These are phyloP conservation scores for Tachina grossa DNA, from an alignment of 2,888 invertebrate species.

Conservation along the genomic window DNA sequence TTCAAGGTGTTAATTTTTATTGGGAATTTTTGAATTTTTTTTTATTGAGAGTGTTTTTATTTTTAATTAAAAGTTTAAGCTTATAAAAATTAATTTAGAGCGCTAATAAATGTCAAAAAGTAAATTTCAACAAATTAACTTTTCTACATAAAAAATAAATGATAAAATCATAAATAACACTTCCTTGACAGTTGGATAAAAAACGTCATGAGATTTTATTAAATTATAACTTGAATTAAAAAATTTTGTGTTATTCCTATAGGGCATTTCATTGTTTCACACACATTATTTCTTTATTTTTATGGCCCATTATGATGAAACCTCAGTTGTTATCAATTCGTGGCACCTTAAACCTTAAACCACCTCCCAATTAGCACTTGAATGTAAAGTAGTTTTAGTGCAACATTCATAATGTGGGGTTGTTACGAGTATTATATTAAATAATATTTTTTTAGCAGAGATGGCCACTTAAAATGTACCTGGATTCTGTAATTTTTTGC, in stretches of 20 bases:
- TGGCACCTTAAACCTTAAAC: background rate
- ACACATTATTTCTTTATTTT: background rate
- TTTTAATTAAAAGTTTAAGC: no score
- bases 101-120: no score
- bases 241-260: background rate
- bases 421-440: background rate
- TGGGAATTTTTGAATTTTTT: slow-evolving; percentile 38
- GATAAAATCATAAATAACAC: no score
- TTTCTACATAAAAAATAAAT: no score
- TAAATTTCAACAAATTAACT: no score
- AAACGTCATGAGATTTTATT: no score
- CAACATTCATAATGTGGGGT: slow-evolving; percentile 11
- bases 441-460: background rate
- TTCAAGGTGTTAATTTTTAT: slow-evolving; percentile 75
- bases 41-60: background rate
- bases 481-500: no score
- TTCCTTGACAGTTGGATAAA: no score
- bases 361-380: slow-evolving; percentile 54
- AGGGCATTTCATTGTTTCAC: background rate
- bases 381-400: slow-evolving; percentile 12
- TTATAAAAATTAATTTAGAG: no score
- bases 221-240: no score
- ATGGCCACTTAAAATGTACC: no score
- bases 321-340: background rate
- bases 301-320: background rate